Conservation (phyloP, 2,888 invertebrate genomes). For the Melanostoma mellinum region DNA sequence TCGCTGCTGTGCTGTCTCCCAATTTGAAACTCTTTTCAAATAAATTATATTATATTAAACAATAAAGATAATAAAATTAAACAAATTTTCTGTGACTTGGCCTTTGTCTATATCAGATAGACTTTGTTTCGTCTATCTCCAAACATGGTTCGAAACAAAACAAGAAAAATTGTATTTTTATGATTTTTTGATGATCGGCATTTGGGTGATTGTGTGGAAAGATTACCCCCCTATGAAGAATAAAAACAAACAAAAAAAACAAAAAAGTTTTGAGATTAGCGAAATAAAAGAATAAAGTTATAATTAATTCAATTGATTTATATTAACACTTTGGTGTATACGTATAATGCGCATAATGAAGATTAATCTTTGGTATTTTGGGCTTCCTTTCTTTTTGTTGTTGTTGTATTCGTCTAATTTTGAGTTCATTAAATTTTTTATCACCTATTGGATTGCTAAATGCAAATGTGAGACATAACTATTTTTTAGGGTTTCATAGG, state of each 20-base stretch:
- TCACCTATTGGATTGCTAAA: constrained; percentile 63
- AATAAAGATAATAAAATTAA: constrained; percentile 50
- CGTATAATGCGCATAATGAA: constrained; percentile 67
- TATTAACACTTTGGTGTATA: constrained; percentile 58
- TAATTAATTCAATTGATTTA: constrained; percentile 68
- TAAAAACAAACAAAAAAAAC: constrained; percentile 6
- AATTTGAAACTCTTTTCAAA: constrained; percentile 21
- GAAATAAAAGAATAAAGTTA: constrained; percentile 58
- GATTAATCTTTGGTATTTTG: constrained; percentile 61
- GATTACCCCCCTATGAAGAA: too few species aligned
- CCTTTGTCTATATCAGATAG: neutral
- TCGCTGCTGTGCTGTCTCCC: neutral
- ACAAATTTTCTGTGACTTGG: constrained; percentile 38
- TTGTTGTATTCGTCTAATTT: constrained; percentile 1
- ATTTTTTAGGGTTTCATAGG: constrained; percentile 11
- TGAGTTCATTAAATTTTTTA: constrained; percentile 60
- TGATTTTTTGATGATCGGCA: constrained; percentile 57
- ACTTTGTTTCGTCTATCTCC: constrained; percentile 19
- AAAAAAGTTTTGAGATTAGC: constrained; percentile 18
- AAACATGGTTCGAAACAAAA: constrained; percentile 11
- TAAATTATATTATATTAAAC: constrained; percentile 60
- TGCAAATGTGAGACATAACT: constrained; percentile 29
- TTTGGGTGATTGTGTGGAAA: neutral
- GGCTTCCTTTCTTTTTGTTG: constrained; percentile 48
- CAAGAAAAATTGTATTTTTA: constrained; percentile 43